Evolutionary conservation across 2,797 vertebrate species (phyloP).

Genomic region (Todus mexicanus): DNA sequence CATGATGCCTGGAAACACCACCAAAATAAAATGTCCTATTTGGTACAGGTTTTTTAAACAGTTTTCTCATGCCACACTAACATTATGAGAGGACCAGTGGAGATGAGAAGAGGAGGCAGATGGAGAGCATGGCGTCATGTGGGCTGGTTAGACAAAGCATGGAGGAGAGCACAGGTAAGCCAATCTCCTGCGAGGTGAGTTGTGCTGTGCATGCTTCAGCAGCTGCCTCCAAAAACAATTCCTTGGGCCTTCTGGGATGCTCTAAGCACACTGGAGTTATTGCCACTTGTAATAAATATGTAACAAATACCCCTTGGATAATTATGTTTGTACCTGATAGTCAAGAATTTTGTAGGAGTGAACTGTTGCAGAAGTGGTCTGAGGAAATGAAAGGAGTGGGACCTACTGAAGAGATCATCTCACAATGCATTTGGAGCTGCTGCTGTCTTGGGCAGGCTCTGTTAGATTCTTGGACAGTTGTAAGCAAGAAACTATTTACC

Average conservation of each 20-base stretch:
- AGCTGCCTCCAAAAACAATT: slow-evolving; percentile 34
- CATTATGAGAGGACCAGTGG: neutral
- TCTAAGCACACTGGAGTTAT: neutral
- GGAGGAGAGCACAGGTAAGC: neutral
- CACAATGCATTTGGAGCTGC: neutral
- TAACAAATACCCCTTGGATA: neutral
- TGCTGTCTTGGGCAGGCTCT: rapidly evolving
- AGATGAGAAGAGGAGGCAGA: neutral
- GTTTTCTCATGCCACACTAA: neutral
- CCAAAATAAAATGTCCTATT: neutral
- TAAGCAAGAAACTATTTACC: neutral
- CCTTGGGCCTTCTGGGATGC: neutral
- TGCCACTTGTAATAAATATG: neutral
- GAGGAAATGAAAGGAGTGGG: neutral
- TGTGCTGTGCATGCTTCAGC: neutral
- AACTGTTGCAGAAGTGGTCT: neutral
- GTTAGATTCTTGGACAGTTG: neutral
- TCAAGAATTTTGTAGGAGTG: neutral
- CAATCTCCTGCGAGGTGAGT: neutral
- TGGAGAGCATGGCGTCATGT: rapidly evolving
- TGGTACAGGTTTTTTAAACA: neutral
- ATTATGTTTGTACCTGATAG: neutral
- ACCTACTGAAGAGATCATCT: neutral
- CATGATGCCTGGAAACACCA: neutral
- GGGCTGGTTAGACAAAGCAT: neutral